These are phyloP conservation scores for Spheniscus humboldti DNA, from an alignment of 2,797 vertebrate genomes.

Conservation along the genomic window DNA sequence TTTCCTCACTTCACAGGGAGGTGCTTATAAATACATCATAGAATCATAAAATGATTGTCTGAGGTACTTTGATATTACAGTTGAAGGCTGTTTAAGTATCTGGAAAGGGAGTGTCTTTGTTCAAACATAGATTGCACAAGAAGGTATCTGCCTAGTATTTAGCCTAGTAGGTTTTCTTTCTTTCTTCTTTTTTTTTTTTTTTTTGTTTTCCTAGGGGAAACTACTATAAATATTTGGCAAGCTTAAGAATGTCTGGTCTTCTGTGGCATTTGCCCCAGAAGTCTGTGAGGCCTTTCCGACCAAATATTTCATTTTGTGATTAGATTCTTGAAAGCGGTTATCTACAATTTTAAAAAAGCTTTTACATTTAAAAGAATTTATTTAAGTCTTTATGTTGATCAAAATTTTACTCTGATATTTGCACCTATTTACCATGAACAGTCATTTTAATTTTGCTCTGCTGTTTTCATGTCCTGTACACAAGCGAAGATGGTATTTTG, in stretches of 20 bases:
- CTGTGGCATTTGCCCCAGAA: background rate
- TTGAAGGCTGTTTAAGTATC: background rate
- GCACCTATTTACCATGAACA: background rate
- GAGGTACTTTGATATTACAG: background rate
- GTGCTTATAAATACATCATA: background rate
- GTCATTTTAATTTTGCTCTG: background rate
- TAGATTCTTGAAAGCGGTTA: background rate
- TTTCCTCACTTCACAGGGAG: background rate
- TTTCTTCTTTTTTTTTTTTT: background rate
- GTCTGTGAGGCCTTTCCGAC: background rate
- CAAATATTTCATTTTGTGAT: background rate
- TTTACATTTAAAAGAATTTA: background rate
- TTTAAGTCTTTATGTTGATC: background rate
- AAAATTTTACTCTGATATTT: background rate
- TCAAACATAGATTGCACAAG: background rate
- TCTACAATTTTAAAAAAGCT: background rate
- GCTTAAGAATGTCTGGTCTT: background rate
- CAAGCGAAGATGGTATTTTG: background rate
- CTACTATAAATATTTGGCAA: background rate
- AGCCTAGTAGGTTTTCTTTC: background rate
- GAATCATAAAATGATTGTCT: background rate
- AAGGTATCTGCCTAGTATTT: background rate
- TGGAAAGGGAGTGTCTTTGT: constrained; percentile 4
- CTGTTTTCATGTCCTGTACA: background rate
- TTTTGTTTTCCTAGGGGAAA: background rate